Base-by-base conservation (phyloP, 2,888 invertebrate genomes). In the Slavum lentiscoides region DNA sequence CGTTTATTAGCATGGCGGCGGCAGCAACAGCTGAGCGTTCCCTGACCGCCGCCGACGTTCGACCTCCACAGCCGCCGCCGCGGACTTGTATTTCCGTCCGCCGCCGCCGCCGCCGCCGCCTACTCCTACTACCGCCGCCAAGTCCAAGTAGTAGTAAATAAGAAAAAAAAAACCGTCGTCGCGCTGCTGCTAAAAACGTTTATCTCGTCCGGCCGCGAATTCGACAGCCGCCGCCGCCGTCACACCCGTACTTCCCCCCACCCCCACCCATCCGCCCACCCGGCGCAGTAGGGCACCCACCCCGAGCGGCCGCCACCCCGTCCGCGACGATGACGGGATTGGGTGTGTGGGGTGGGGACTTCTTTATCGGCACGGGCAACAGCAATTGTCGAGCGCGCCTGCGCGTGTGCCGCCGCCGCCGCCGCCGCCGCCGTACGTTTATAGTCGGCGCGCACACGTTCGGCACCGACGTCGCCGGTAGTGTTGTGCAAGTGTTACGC, bases 401-500 rank as follows among this genome's bases (percentile, higher is more conserved):
- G 64, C 64, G 37, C 53, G 74, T n/a, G 7, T 30, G 37, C 49
- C 30, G 30, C 30, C 30, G 30, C 30, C 30, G 30, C 30, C 30
- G 37, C 49, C 30, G 30, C 30, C 30, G 30, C 30, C 30, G 30
- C 30, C 30, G 37, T 17, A 15, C n/a, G 37, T 30, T 21, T 43
- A 43, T 6, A 43, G 53, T 59, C 55, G 53, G 68, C 49, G 53
- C 61, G 69, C 77, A 77, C 62, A 53, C 70, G 70, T 59, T 61
- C 77, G 55, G 69, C 77, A 64, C 23, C 58, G 30, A 17, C 37
- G 37, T 30, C 62, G 61, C 23, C 43, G 53, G 70, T 70, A 80
- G 77, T 80, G 64, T 64, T 80, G 77, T 80, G 77, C 77, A 72
- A 80, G 62, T 70, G 70, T 62, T 37, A 43, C 70, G 39, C 70